Evolutionary conservation across 2,888 invertebrate species (phyloP), one percentile per base, ranked within the genome.

Genomic region (Agrilus biguttatus): DNA sequence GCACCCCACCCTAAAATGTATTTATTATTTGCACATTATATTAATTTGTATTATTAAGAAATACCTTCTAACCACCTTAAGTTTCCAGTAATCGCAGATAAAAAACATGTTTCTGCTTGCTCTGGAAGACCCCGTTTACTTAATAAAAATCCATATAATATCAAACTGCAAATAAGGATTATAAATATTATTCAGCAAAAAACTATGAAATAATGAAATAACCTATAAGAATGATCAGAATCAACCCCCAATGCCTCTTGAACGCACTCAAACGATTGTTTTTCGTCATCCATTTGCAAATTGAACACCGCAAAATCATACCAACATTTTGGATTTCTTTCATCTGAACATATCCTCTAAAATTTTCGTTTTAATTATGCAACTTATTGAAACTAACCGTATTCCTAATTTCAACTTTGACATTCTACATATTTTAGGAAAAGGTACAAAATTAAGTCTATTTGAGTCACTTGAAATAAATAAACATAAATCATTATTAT

Each of bases 241-340:
- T 61, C 46, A 10, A 50, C 45, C 2, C 53, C 46, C 36, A 66
- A 49, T n/a, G 60, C 58, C 55, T 63, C 58, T 42, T 55, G 53
- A 10, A 61, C 45, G 50, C 62, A 63, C 50, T 62, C 59, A 37
- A 58, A 54, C 3, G 64, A 63, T 35, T 56, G 57, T 37, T 61
- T 61, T 4, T 43, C 33, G 23, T 60, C 49, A 5, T 51, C 49
- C 4, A 51, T 45, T 46, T 60, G 55, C 39, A 63, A 44, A 34
- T 60, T 53, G 48, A 51, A 65, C 37, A 66, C 44, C 1, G 63
- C 65, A 42, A 61, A 65, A 47, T 65, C 57, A 43, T 64, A 63
- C 66, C 66, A 66, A 39, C 43, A 50, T 44, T 59, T 52, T 5
- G 62, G 49, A 45, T 56, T 51, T 8, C 49, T 43, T 42, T 55